phyloP scores from a whole-genome alignment of 2,113 vertebrate species.

The Rattus norvegicus region DNA sequence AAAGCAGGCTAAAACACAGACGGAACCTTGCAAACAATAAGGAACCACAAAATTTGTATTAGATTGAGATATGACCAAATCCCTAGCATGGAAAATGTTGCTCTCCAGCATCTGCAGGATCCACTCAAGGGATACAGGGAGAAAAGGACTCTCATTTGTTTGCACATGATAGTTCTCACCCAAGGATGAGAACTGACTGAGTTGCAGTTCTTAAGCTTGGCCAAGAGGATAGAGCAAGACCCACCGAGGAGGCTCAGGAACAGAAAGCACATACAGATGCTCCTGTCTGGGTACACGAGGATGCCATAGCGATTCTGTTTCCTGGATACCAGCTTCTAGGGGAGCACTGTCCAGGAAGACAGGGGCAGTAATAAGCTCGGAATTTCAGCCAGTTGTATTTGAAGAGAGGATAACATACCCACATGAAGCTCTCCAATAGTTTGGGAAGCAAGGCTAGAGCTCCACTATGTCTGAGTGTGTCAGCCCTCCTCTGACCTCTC shows the following conservation, averaged over 20 bases:
- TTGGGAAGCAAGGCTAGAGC: background rate
- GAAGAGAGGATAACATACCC: background rate
- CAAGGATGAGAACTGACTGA: background rate
- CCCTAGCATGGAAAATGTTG: background rate
- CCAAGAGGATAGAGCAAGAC: background rate
- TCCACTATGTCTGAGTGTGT: background rate
- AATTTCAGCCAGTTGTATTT: background rate
- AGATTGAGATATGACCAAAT: background rate
- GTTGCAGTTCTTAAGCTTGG: background rate
- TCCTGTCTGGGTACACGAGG: background rate
- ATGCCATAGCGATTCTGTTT: background rate
- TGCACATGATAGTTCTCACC: background rate
- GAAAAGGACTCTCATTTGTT: background rate
- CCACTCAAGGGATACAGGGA: background rate
- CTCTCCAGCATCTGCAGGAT: background rate
- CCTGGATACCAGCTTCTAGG: background rate
- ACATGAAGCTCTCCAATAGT: background rate
- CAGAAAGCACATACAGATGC: too few species aligned
- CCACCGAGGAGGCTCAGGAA: background rate
- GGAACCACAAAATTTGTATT: background rate
- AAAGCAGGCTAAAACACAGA: background rate
- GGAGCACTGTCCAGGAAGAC: background rate
- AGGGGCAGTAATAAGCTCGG: background rate
- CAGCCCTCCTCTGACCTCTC: background rate
- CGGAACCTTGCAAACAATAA: background rate